Evolutionary conservation across 2,113 vertebrate genomes (phyloP).

Genomic region (Pipra filicauda): DNA sequence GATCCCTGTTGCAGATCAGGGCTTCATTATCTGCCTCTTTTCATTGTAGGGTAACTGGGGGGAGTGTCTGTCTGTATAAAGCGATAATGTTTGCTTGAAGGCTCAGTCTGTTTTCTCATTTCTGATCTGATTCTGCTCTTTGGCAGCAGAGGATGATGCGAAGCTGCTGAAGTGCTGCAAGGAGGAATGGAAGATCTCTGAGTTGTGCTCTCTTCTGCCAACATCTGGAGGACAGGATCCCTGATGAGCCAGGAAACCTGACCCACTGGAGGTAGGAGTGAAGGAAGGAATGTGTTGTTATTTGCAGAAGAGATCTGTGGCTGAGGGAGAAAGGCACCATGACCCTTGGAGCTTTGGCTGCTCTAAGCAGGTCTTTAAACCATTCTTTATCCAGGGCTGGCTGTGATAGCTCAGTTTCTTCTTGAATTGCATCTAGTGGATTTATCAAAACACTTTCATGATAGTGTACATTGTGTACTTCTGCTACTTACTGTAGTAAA

Average conservation of each 20-base stretch:
- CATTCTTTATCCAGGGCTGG: background rate
- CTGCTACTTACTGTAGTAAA: background rate
- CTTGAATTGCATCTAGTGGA: background rate
- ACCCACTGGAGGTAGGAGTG: background rate
- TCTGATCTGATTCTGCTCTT: background rate
- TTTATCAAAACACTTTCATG: background rate
- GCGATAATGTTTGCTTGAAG: fast-evolving
- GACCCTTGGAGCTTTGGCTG: background rate
- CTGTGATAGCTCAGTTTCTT: background rate
- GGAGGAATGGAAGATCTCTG: background rate
- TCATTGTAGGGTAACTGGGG: background rate
- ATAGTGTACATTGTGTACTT: background rate
- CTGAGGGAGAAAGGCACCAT: background rate
- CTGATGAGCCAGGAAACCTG: background rate
- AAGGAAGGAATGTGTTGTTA: background rate
- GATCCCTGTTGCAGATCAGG: background rate
- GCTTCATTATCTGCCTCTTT: background rate
- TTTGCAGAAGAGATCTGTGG: background rate
- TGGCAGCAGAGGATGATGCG: constrained; percentile 35
- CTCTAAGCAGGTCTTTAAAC: background rate
- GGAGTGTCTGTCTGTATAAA: background rate
- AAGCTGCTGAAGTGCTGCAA: background rate
- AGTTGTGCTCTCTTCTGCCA: background rate
- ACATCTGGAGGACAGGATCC: background rate
- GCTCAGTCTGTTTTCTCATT: background rate